Evolutionary conservation across 2,113 vertebrate genomes (phyloP).

Genomic region (Bos taurus): DNA sequence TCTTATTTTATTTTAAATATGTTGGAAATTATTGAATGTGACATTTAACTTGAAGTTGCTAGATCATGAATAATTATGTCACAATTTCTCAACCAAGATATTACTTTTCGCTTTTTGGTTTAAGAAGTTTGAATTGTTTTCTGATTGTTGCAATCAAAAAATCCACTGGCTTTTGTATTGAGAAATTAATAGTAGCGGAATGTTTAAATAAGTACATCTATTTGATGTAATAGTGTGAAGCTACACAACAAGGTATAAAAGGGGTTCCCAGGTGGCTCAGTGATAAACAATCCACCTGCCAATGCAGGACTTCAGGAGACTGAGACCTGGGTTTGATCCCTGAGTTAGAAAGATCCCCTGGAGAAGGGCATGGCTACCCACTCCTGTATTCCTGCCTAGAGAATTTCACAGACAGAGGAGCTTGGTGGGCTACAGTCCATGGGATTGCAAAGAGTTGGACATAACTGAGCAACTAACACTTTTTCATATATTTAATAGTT

Average conservation of each 20-base stretch:
- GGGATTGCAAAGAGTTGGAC: neutral
- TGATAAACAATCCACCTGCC: neutral
- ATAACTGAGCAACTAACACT: neutral
- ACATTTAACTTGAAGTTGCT: neutral
- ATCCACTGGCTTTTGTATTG: neutral
- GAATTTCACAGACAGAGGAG: neutral
- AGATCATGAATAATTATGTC: neutral
- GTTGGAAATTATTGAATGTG: neutral
- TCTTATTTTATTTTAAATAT: neutral
- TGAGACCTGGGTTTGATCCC: neutral
- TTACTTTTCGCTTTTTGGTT: neutral
- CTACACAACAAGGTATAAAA: neutral
- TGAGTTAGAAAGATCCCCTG: neutral
- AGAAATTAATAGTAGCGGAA: neutral
- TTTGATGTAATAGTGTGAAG: neutral
- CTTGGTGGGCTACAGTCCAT: neutral
- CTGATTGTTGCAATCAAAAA: neutral
- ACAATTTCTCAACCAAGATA: neutral
- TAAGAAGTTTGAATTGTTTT: neutral
- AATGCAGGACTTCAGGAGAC: neutral
- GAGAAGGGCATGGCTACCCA: neutral
- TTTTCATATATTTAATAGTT: neutral
- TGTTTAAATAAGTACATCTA: neutral
- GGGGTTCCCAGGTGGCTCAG: neutral
- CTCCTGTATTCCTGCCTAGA: neutral